These are phyloP conservation scores for Penaeus vannamei DNA, from an alignment of 1,140 invertebrate genomes.

Conservation along the genomic window DNA sequence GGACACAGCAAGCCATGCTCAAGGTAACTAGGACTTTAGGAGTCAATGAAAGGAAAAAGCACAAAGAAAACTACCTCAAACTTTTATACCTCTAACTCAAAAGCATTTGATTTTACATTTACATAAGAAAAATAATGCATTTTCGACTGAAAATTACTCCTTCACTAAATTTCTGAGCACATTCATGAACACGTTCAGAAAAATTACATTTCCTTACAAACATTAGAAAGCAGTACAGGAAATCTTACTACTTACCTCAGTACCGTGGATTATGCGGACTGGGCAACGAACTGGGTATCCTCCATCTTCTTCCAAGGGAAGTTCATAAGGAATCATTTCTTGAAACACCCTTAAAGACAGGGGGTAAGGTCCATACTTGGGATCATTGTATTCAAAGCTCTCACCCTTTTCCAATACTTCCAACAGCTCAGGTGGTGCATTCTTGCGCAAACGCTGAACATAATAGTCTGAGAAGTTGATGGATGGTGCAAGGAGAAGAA, in stretches of 20 bases:
- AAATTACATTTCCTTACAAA: no score
- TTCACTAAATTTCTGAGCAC: no score
- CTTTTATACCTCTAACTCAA: no score
- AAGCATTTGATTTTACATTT: no score
- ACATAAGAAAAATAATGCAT: no score
- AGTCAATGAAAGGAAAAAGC: no score
- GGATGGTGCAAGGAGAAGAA: conserved; percentile 39
- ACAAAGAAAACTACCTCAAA: no score
- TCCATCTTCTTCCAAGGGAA: conserved; percentile 5
- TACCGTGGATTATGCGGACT: conserved; percentile 49
- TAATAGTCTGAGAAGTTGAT: conserved; percentile 44
- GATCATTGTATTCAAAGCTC: conserved; percentile 29
- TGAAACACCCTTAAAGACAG: conserved; percentile 37
- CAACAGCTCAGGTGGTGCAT: conserved; percentile 6
- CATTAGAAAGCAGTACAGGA: no score
- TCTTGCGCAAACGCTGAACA: background rate
- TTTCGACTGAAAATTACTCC: no score
- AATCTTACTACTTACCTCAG: conserved; percentile 16
- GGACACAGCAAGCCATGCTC: no score
- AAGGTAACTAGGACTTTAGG: no score
- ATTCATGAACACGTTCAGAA: no score
- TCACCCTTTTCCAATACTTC: conserved; percentile 31
- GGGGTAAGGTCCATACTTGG: conserved; percentile 30
- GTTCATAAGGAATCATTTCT: conserved; percentile 42
- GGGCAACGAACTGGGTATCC: conserved; percentile 35